Conservation (phyloP, 2,113 vertebrate species). For the mouse (Mus musculus) region DNA sequence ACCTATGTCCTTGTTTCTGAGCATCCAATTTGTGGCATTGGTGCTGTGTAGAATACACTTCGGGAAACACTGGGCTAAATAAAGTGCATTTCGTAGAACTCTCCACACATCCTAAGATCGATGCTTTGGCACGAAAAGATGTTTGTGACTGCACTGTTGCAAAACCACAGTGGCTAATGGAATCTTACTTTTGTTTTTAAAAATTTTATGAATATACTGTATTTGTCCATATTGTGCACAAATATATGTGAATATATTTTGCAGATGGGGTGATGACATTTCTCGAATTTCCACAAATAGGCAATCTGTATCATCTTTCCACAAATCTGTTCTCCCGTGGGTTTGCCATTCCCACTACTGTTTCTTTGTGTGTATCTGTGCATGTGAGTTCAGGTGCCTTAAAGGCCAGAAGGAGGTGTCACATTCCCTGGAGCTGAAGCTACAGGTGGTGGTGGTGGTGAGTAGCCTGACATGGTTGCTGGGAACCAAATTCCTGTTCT, state of each 20-base stretch:
- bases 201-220: not conserved
- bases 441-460: not conserved
- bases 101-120: conserved; percentile 31
- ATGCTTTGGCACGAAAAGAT: not conserved
- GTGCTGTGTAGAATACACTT: conserved; percentile 8
- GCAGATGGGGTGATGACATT: not conserved
- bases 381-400: not conserved
- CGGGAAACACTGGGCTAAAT: conserved; percentile 61
- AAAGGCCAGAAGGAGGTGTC: not conserved
- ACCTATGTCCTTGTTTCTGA: conserved; percentile 20
- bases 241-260: not conserved
- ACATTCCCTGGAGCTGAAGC: not conserved
- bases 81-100: conserved; percentile 45
- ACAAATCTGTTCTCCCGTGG: conserved; percentile 24
- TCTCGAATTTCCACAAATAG: not conserved
- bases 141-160: conserved; percentile 44
- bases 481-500: not conserved
- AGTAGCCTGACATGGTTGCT: not conserved
- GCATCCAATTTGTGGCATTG: not conserved
- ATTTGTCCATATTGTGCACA: not conserved
- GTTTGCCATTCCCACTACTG: not conserved
- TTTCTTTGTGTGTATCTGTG: not conserved
- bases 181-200: conserved; percentile 48
- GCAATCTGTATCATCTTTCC: not conserved
- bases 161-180: conserved; percentile 56